These are phyloP conservation scores for Nerophis lumbriciformis DNA, from an alignment of 2,113 vertebrate genomes.

Conservation along the genomic window DNA sequence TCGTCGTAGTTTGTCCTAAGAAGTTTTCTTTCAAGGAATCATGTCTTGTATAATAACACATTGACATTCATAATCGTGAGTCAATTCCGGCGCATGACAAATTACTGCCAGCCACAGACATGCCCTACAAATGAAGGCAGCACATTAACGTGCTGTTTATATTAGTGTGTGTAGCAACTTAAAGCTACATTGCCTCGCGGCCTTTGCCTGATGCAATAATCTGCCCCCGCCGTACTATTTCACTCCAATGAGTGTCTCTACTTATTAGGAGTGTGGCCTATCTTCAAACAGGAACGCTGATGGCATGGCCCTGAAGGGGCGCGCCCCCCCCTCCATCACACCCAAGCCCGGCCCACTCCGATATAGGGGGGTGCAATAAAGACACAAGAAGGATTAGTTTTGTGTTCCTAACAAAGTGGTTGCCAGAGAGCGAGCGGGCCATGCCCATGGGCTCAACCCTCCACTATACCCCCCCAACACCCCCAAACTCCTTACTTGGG, in stretches of 20 bases:
- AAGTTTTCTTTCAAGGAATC: slow-evolving; percentile 28
- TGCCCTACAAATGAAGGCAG: slow-evolving; percentile 54
- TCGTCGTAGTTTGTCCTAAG: not conserved
- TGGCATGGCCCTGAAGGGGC: slow-evolving; percentile 62
- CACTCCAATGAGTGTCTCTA: slow-evolving; percentile 15
- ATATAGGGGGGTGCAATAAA: slow-evolving; percentile 60
- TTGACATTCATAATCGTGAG: slow-evolving; percentile 36
- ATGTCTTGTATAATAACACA: slow-evolving; percentile 44
- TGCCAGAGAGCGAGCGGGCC: slow-evolving; percentile 66
- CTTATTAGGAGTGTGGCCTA: slow-evolving; percentile 62
- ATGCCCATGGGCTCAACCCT: slow-evolving; percentile 60
- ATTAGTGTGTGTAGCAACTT: slow-evolving; percentile 60
- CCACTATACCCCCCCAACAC: slow-evolving; percentile 37
- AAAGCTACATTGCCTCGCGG: slow-evolving; percentile 61
- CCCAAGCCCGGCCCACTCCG: slow-evolving; percentile 45
- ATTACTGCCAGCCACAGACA: slow-evolving; percentile 52
- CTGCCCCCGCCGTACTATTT: slow-evolving; percentile 37
- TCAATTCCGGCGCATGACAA: slow-evolving; percentile 55
- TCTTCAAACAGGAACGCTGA: slow-evolving; percentile 69
- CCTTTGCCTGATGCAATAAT: slow-evolving; percentile 61
- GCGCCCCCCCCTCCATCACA: slow-evolving; percentile 19
- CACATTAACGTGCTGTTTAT: slow-evolving; percentile 63
- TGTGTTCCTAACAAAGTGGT: slow-evolving; percentile 66
- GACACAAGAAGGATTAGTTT: slow-evolving; percentile 72
- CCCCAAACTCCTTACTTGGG: slow-evolving; percentile 26